Conservation (phyloP, 2,888 invertebrate species). For the Drosophila anceps region DNA sequence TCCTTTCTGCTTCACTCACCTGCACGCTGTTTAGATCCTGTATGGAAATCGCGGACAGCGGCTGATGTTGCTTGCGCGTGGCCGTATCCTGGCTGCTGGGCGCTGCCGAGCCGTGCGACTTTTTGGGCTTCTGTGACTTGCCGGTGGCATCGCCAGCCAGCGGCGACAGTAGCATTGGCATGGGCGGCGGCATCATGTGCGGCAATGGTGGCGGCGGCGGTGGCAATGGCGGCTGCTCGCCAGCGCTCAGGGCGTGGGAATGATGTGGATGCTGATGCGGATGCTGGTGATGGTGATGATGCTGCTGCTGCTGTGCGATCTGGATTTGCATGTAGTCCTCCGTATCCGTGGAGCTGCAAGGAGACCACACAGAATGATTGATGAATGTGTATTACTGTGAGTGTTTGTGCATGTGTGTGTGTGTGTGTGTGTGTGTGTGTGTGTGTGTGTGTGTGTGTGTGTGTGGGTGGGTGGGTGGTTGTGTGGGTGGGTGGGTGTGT, state of each 20-base stretch:
- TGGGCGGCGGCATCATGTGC: conserved; percentile 85
- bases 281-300: conserved; percentile 38
- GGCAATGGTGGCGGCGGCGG: conserved; percentile 87
- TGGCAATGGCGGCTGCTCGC: conserved; percentile 83
- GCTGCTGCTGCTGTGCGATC: conserved; percentile 84
- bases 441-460: background rate
- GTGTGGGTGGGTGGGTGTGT: background rate
- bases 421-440: background rate
- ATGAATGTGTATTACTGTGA: background rate
- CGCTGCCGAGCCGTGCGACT: conserved; percentile 60
- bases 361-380: background rate
- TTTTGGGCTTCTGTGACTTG: conserved; percentile 69
- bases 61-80: conserved; percentile 88
- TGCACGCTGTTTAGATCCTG: conserved; percentile 94
- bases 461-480: background rate
- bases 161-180: conserved; percentile 85
- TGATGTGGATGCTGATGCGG: conserved; percentile 55
- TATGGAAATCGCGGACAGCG: conserved; percentile 94
- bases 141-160: conserved; percentile 78
- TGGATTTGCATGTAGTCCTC: conserved; percentile 87
- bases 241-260: conserved; percentile 63
- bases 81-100: conserved; percentile 84
- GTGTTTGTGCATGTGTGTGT: background rate
- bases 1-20: conserved; percentile 61
- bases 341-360: conserved; percentile 84